These are phyloP conservation scores for Rhagoletis zephyria DNA, from an alignment of 1,140 invertebrate species.

Conservation along the genomic window DNA sequence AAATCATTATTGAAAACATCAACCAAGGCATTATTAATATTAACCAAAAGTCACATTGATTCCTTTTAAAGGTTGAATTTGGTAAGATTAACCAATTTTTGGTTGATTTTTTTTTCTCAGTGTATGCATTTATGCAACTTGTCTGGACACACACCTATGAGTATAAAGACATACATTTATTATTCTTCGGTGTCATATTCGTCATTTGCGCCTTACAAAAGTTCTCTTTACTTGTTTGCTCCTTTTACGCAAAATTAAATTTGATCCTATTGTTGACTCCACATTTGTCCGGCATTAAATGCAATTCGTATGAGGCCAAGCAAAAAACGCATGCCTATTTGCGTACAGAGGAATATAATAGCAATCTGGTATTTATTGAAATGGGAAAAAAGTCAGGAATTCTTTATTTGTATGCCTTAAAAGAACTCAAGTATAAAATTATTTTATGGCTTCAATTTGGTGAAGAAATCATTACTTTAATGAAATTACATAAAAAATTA, in stretches of 20 bases:
- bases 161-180: neutral
- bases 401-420: neutral
- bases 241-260: conserved; percentile 31
- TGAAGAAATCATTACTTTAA: neutral
- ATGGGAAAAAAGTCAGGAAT: neutral
- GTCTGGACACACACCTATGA: too few species aligned
- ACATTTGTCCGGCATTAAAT: conserved; percentile 26
- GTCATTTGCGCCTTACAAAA: conserved; percentile 22
- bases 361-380: neutral
- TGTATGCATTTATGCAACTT: too few species aligned
- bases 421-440: neutral
- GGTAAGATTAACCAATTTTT: too few species aligned
- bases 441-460: conserved; percentile 10
- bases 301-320: neutral
- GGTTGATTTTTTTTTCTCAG: too few species aligned
- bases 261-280: conserved; percentile 40
- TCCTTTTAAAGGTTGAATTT: too few species aligned
- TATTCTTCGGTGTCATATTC: conserved; percentile 40
- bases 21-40: too few species aligned
- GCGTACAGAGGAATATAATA: neutral
- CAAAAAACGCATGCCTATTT: neutral
- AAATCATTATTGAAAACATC: too few species aligned
- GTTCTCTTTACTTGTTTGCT: neutral
- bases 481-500: neutral
- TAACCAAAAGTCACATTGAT: too few species aligned